A percentile compares a stretch with the other conserved stretches of the same genome.
These are phyloP conservation scores for Chesias legatella DNA, from an alignment of 2,888 invertebrate genomes.

Conservation along the genomic window DNA sequence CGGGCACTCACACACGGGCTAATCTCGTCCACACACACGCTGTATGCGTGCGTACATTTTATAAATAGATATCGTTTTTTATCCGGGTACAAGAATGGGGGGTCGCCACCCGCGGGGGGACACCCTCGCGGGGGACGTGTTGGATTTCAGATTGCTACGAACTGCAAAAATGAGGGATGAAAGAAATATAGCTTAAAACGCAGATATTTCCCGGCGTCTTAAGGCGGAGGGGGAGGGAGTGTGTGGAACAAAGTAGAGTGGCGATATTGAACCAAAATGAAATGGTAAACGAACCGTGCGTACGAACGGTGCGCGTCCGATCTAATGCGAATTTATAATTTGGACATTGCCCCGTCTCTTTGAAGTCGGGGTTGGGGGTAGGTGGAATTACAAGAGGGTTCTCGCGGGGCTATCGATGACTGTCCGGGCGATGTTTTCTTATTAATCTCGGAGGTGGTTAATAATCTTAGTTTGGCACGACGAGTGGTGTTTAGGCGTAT, in stretches of 20 bases:
- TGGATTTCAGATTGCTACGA: conserved; percentile 82
- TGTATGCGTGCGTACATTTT: conserved; percentile 73
- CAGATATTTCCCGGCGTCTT: conserved; percentile 81
- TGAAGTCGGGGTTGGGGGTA: conserved; percentile 68
- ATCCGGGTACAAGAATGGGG: conserved; percentile 78
- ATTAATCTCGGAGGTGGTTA: conserved; percentile 54
- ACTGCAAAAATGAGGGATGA: conserved; percentile 83
- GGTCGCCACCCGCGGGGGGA: conserved; percentile 68
- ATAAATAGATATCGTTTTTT: conserved; percentile 81
- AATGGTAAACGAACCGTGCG: conserved; percentile 81
- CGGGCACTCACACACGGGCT: conserved; percentile 56
- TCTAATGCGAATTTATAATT: conserved; percentile 81
- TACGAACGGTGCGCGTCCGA: conserved; percentile 80
- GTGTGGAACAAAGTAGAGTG: conserved; percentile 80
- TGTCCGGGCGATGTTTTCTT: conserved; percentile 52
- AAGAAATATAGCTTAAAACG: conserved; percentile 82
- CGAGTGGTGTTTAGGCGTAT: conserved; percentile 73
- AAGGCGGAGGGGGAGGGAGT: conserved; percentile 71
- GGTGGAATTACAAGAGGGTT: conserved; percentile 59
- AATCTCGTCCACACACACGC: conserved; percentile 67
- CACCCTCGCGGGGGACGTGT: conserved; percentile 77
- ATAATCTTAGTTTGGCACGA: conserved; percentile 60
- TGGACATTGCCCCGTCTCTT: conserved; percentile 78
- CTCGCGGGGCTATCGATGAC: conserved; percentile 57
- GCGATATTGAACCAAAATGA: conserved; percentile 80